Base-by-base conservation (phyloP, 1,140 invertebrate species). In the Drosophila pseudoobscura region DNA sequence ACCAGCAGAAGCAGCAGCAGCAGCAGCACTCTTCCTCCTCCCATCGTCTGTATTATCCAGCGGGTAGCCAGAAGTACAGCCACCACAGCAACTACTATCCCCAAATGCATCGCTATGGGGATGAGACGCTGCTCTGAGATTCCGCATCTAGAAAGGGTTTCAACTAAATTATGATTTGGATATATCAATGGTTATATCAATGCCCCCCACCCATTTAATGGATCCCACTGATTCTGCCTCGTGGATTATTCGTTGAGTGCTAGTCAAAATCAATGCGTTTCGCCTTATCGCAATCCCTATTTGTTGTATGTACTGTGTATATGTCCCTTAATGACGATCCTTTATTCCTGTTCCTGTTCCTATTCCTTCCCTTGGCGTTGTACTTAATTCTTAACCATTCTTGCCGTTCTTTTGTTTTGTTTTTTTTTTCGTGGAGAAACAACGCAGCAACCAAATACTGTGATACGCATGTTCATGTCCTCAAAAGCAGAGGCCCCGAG, bases 371-470 rank as follows among this genome's bases (percentile, higher is more conserved):
- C 45, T 70, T 69, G 69, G 69, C 50, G 64, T 43, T 29, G 50
- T 53, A 57, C 64, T 65, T 69, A 69, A 70, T 70, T 64, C 56
- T 53, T 39, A 47, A 44, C 49, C 58, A 35, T 35, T 50, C 41
- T 29, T 52, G 58, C 31, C 46, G 35, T 26, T 50, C 51, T 50
- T 35, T 55, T 35, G 55, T 63, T 20, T 17, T 17, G 13, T 59
- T 31, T 44, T 56, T 46, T n/a, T 56, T 72, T 54, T 47, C 56
- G 50, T 46, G 7, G 35, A 68, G 43, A 52, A n/a, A 24, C 39
- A 39, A 69, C 79, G 79, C 78, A 82, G 78, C 78, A 64, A 75
- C 62, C 71, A 78, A 78, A 76, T 88, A 88, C 83, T 87, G 83
- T 87, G 83, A 87, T 87, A 87, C 66, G 78, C 69, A 80, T 61